A percentile compares a stretch with the other conserved stretches of the same genome.
Evolutionary conservation across 2,888 invertebrate species (phyloP).

Genomic region (Lasioglossum lativentre): DNA sequence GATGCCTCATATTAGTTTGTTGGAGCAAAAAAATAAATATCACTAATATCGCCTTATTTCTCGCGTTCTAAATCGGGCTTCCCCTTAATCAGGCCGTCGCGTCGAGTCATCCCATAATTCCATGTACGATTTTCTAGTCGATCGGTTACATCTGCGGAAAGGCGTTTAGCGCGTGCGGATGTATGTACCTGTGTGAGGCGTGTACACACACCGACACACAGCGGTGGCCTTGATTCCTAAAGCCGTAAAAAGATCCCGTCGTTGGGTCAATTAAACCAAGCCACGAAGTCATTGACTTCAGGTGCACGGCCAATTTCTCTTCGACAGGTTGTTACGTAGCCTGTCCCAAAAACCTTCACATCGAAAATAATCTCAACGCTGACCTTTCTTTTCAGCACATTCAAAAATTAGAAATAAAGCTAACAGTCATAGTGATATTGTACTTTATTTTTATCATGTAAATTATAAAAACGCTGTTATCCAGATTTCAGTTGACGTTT

Average conservation of each 20-base stretch:
- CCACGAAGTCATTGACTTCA: constrained; percentile 79
- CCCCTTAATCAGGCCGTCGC: neutral
- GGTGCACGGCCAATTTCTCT: constrained; percentile 73
- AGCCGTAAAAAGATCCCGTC: constrained; percentile 73
- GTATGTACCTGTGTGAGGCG: constrained; percentile 26
- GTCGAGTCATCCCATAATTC: neutral
- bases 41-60: neutral
- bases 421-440: neutral
- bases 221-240: constrained; percentile 75
- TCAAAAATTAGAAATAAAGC: neutral
- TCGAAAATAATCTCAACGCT: constrained; percentile 14
- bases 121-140: neutral
- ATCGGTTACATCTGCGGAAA: constrained; percentile 10
- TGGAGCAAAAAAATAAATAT: no score
- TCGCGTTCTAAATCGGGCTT: neutral
- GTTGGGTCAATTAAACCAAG: constrained; percentile 79
- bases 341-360: constrained; percentile 43
- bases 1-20: no score
- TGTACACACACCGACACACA: neutral
- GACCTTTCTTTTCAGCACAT: neutral
- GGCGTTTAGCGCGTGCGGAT: constrained; percentile 15
- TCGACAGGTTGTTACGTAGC: constrained; percentile 49
- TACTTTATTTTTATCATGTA: neutral
- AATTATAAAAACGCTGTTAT: neutral
- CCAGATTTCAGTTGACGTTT: neutral